These are phyloP conservation scores for Tretioscincus oriximinensis DNA, from an alignment of 2,113 vertebrate genomes.

Conservation along the genomic window DNA sequence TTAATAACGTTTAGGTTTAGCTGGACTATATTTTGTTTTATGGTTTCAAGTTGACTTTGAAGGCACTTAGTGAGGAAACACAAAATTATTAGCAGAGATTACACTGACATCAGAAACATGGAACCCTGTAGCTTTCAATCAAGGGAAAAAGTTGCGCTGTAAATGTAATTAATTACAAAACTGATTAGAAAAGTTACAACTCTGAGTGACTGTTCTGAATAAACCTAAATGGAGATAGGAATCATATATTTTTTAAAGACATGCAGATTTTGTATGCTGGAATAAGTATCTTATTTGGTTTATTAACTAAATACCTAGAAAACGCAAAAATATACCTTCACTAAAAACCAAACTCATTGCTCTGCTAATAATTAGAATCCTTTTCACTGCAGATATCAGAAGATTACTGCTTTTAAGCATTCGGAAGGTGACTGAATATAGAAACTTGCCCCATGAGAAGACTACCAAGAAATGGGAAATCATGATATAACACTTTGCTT, in stretches of 20 bases:
- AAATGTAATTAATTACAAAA: constrained; percentile 44
- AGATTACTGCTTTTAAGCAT: constrained; percentile 16
- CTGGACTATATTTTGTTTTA: constrained; percentile 40
- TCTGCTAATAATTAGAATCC: constrained; percentile 2
- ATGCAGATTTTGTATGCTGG: not conserved
- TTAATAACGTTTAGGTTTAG: constrained; percentile 37
- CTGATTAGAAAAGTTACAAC: constrained; percentile 49
- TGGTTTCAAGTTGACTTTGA: constrained; percentile 48
- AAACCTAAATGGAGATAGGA: constrained; percentile 15
- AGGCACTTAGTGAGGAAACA: constrained; percentile 60
- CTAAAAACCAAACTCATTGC: constrained; percentile 12
- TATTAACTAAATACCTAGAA: constrained; percentile 19
- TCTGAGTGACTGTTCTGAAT: not conserved
- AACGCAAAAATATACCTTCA: not conserved
- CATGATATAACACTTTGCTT: not conserved
- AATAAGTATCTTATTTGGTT: constrained; percentile 16
- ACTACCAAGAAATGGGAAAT: not conserved
- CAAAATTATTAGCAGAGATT: constrained; percentile 61
- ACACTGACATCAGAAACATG: constrained; percentile 46
- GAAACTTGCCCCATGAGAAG: not conserved
- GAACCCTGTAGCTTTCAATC: constrained; percentile 59
- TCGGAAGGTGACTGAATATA: not conserved
- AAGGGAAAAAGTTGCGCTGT: constrained; percentile 54
- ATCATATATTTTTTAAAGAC: not conserved
- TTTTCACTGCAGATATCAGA: constrained; percentile 16